Conservation (phyloP, 2,797 vertebrate genomes). For the Perodicticus potto region DNA sequence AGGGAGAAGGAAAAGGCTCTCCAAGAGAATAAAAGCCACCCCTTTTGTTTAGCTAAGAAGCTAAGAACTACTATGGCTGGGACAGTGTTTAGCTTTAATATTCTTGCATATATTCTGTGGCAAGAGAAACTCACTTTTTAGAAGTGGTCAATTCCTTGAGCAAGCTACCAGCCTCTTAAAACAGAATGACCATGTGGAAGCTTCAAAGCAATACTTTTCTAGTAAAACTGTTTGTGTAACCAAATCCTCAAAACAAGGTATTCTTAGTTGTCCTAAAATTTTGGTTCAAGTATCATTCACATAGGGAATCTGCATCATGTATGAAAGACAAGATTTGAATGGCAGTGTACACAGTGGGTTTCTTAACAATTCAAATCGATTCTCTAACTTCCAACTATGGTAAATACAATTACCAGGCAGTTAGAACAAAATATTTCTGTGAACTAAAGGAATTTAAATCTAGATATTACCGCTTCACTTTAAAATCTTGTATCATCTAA, state of each 20-base stretch:
- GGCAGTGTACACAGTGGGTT: not conserved
- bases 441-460: conserved; percentile 40
- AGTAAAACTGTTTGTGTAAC: not conserved
- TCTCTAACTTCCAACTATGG: not conserved
- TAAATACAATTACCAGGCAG: not conserved
- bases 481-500: not conserved
- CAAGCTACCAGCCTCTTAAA: not conserved
- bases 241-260: not conserved
- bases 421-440: conserved; percentile 32
- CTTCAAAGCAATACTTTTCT: not conserved
- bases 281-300: not conserved
- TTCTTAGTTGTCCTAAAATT: not conserved
- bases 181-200: not conserved
- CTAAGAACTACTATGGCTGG: not conserved
- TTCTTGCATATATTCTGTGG: not conserved
- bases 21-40: not conserved
- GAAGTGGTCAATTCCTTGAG: not conserved
- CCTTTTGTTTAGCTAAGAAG: not conserved
- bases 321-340: not conserved
- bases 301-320: not conserved
- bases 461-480: conserved; percentile 8
- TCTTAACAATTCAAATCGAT: not conserved
- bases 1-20: not conserved
- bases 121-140: not conserved
- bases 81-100: not conserved